phyloP scores from a whole-genome alignment of 1,140 invertebrate species.

The Danaus plexippus region DNA sequence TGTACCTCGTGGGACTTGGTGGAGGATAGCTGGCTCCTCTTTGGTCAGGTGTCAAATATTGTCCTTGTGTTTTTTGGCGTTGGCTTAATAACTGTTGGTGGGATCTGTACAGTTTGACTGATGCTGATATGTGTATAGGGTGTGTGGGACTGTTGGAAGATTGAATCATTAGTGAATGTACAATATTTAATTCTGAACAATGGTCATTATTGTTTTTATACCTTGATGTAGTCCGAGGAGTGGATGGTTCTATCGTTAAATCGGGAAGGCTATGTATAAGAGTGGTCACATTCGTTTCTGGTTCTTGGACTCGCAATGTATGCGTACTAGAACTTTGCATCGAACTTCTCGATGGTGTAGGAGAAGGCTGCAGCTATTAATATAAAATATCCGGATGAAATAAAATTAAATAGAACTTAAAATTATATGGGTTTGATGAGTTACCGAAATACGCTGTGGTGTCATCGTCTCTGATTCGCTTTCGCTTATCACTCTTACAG shows the following conservation, averaged over 20 bases:
- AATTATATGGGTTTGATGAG: neutral
- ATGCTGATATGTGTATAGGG: conserved; percentile 24
- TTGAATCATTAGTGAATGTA: neutral
- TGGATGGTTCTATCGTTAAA: conserved; percentile 41
- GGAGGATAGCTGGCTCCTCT: conserved; percentile 68
- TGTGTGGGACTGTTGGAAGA: conserved; percentile 26
- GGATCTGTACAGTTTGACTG: conserved; percentile 43
- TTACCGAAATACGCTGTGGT: conserved; percentile 12
- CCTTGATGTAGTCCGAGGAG: conserved; percentile 22
- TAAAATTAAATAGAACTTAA: neutral
- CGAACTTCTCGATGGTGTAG: conserved; percentile 12
- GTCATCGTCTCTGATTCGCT: conserved; percentile 30
- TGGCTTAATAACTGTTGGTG: conserved; percentile 39
- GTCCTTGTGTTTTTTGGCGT: conserved; percentile 31
- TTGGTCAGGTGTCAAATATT: conserved; percentile 63
- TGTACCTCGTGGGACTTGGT: conserved; percentile 50
- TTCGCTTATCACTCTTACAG: conserved; percentile 41
- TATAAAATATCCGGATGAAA: neutral
- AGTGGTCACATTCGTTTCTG: conserved; percentile 73
- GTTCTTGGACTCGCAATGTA: conserved; percentile 80
- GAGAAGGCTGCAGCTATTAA: conserved; percentile 4
- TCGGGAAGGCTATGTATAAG: conserved; percentile 64
- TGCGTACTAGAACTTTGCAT: conserved; percentile 17
- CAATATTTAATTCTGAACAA: neutral
- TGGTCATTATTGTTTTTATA: conserved; percentile 11